Conservation (phyloP, 1,140 invertebrate genomes). For the Heliothis subflexa region DNA sequence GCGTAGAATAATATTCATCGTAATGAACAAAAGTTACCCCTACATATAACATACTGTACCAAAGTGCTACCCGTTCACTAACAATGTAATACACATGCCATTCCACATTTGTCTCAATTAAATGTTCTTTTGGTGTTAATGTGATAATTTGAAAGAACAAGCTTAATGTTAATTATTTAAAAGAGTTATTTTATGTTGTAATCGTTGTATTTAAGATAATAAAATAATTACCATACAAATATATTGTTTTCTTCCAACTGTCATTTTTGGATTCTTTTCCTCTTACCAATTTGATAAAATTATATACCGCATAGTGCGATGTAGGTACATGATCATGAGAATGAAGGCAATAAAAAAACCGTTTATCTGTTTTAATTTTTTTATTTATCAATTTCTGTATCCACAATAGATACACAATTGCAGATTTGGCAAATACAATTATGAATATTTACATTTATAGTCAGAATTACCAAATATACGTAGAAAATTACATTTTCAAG, state of each 20-base stretch:
- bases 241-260: constrained; percentile 46
- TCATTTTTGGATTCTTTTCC: neutral
- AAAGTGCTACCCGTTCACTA: constrained; percentile 38
- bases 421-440: constrained; percentile 66
- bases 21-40: constrained; percentile 13
- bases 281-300: too few relatives aligned
- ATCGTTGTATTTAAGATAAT: constrained; percentile 83
- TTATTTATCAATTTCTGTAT: constrained; percentile 86
- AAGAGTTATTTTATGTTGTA: constrained; percentile 84
- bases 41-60: neutral
- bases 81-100: constrained; percentile 59
- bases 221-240: constrained; percentile 71
- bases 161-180: constrained; percentile 83
- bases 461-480: constrained; percentile 50
- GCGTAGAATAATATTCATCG: neutral
- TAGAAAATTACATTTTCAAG: constrained; percentile 53
- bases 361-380: constrained; percentile 63
- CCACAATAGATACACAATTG: constrained; percentile 78
- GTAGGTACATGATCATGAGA: too few relatives aligned
- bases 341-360: constrained; percentile 39
- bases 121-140: constrained; percentile 78
- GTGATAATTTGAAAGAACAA: constrained; percentile 84
- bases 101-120: constrained; percentile 76
- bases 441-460: constrained; percentile 71
- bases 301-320: too few relatives aligned